Percentiles rank a stretch among this genome's conserved stretches.
These are phyloP conservation scores for Sphaerophoria taeniata DNA, from an alignment of 2,888 invertebrate species.

Conservation along the genomic window DNA sequence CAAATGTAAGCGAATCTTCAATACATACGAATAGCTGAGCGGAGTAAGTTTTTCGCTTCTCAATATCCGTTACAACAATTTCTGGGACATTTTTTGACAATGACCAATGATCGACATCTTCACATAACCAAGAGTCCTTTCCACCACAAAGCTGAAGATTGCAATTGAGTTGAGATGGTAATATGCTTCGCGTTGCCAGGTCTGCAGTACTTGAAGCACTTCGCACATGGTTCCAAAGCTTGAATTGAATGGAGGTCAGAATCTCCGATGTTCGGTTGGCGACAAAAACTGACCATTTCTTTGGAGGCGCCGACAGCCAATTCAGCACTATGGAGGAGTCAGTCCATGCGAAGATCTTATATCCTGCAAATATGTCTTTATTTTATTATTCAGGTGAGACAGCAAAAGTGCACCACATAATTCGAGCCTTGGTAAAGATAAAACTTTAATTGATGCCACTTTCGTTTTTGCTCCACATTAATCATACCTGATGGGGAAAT, in stretches of 20 bases:
- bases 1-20: no score
- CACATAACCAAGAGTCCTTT: no score
- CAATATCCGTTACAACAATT: no score
- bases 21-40: no score
- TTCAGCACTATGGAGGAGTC: conserved; percentile 11
- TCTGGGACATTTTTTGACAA: no score
- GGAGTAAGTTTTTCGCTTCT: no score
- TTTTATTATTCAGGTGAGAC: not conserved
- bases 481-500: not conserved
- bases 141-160: not conserved
- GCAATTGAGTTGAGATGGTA: not conserved
- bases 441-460: no score
- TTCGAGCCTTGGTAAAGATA: not conserved
- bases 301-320: conserved; percentile 15
- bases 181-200: not conserved
- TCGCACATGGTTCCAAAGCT: conserved; percentile 5
- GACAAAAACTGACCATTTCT: conserved; percentile 11
- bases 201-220: not conserved
- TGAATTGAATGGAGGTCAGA: not conserved
- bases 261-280: conserved; percentile 10
- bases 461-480: no score
- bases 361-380: conserved; percentile 2
- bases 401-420: not conserved
- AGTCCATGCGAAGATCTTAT: not conserved
- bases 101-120: no score